Evolutionary conservation across 2,113 vertebrate genomes (phyloP), one percentile per base, ranked within the genome.

Genomic region (Peromyscus polionotus): DNA sequence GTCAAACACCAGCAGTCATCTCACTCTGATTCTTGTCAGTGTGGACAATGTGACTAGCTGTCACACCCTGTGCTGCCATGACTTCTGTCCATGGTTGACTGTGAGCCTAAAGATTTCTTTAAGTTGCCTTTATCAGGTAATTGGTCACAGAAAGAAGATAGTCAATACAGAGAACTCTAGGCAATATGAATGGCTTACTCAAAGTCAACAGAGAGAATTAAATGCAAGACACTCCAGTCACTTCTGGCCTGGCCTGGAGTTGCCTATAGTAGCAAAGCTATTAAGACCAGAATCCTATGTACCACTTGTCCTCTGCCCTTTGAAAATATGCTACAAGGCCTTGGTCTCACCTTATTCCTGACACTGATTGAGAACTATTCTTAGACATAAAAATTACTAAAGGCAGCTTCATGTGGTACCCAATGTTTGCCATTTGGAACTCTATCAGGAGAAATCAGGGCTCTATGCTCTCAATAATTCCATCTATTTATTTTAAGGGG

Each of bases 401-500:
- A 8, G 57, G n/a, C 28, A 73, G 48, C 75, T 87, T 42, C n/a
- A 63, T 79, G 42, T n/a, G 4, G 42, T 20, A 36, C 19, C 1
- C 42, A 7, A 0, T 70, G 28, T 45, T 89, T 57, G 26, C 77
- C 51, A 14, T 93, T 45, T 91, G 87, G 84, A 31, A 63, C 88
- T 59, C 68, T 28, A 48, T 36, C 12, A 57, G 57, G 42, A 59
- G 91, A 93, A 48, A 20, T 36, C 45, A 84, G 26, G 16, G 31
- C 48, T 65, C 81, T 28, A 0, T 80, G 39, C 94, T 19, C 54
- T 72, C 57, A 80, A 36, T n/a, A 75, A 88, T 39, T 31, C 11
- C 42, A 39, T 85, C 9, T 39, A 42, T 88, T 68, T 90, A 73
- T 94, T 93, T 94, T 73, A 94, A 96, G 70, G 36, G 26, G 22